Base-by-base conservation (phyloP, 2,113 vertebrate species). In the Ceyx margarethae region DNA sequence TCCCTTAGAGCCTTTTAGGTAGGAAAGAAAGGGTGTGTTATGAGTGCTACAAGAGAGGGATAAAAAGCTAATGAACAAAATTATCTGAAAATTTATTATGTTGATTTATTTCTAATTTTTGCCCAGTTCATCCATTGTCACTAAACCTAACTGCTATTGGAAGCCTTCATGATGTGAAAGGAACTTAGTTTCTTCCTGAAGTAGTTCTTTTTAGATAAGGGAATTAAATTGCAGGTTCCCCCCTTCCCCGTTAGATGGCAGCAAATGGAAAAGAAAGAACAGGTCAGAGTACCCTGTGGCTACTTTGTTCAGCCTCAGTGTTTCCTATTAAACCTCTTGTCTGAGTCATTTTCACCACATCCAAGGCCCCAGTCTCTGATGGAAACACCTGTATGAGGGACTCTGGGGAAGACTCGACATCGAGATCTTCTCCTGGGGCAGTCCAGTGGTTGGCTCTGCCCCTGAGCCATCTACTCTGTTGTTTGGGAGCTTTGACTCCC, bases 191-290 rank as follows among this genome's bases (percentile, higher is more conserved):
- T 45, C 43, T 45, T 16, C 43, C 43, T 45, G 43, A 45, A 45
- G 43, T 45, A 45, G 43, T 45, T 45, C 15, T 45, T 45, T 45
- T 45, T 45, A 45, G 43, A 45, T 11, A 45, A 10, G 43, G 43
- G 43, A 45, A 45, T 45, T 45, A 45, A 45, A 45, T 45, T 45
- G 43, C 43, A 45, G 43, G 43, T 45, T 45, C 43, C 43, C 15
- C 43, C 8, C 11, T 50, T 69, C 50, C 29, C 95, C 98, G 18
- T 84, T 96, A 97, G 98, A 95, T 97, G 98, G 97, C 97, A 97
- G 97, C 94, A 97, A 79, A 57, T 61, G 65, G 92, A 91, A 96
- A 81, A 33, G 77, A 89, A 95, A 94, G 37, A 17, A 46, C 45
- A 57, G 40, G 0, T 0, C 28, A 13, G 26, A 11, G 6, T 57